phyloP scores from a whole-genome alignment of 2,888 invertebrate genomes.

The Apodemia mormo region DNA sequence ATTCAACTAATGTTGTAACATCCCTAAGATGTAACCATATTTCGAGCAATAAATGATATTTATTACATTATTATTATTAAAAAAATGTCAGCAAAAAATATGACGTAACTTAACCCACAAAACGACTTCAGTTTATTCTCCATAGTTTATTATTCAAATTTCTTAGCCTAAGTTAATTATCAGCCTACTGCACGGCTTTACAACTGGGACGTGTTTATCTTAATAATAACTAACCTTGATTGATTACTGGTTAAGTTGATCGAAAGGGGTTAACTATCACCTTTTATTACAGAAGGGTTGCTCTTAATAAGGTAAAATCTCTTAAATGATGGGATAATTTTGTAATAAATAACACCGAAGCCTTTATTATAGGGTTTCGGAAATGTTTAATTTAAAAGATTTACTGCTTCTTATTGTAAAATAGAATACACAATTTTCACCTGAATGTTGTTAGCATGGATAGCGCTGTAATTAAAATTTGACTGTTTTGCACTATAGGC shows the following conservation, averaged over 20 bases:
- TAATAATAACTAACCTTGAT: constrained; percentile 45
- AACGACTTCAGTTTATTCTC: background rate
- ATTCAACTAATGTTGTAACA: no score
- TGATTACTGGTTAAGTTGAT: constrained; percentile 60
- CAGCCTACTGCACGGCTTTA: constrained; percentile 8
- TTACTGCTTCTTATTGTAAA: no score
- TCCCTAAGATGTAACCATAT: no score
- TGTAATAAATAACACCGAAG: constrained; percentile 55
- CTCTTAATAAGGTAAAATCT: constrained; percentile 53
- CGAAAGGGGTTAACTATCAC: constrained; percentile 45
- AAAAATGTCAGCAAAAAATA: no score
- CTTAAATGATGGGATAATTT: constrained; percentile 71
- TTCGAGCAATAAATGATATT: no score
- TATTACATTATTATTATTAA: no score
- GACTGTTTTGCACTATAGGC: no score
- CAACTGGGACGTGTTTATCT: background rate
- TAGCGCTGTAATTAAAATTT: no score
- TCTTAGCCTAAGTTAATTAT: background rate
- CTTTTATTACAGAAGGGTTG: constrained; percentile 59
- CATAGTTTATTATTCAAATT: background rate
- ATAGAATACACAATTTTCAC: no score
- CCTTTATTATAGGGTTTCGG: background rate
- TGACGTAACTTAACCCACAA: background rate
- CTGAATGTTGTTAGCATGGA: no score
- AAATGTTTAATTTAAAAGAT: no score